These are phyloP conservation scores for Nowickia ferox DNA, from an alignment of 2,888 invertebrate species.

Conservation along the genomic window DNA sequence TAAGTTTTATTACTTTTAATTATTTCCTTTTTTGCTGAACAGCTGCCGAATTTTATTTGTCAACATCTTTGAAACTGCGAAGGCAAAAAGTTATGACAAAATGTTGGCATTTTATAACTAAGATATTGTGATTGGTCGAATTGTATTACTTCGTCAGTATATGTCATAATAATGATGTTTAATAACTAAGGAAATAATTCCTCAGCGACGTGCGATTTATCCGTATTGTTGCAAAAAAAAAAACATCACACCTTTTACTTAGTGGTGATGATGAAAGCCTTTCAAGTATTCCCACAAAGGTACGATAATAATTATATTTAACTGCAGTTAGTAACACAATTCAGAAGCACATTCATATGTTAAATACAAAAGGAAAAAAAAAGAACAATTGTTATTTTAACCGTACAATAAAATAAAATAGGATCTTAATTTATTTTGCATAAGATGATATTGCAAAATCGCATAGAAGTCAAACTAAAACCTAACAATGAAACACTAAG, in stretches of 20 bases:
- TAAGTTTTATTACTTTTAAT: too few relatives aligned
- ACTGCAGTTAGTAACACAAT: slow-evolving; percentile 40
- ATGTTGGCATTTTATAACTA: too few relatives aligned
- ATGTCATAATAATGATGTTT: neutral
- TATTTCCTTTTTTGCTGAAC: too few relatives aligned
- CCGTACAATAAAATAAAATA: slow-evolving; percentile 34
- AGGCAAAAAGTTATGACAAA: too few relatives aligned
- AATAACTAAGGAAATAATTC: neutral
- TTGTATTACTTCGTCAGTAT: too few relatives aligned
- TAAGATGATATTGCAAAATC: slow-evolving; percentile 61
- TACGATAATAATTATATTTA: slow-evolving; percentile 43
- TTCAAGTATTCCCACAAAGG: slow-evolving; percentile 6
- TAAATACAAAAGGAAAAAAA: slow-evolving; percentile 11
- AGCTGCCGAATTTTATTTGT: too few relatives aligned
- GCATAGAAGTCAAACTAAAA: slow-evolving; percentile 63
- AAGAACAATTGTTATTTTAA: slow-evolving; percentile 26
- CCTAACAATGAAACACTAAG: slow-evolving; percentile 60
- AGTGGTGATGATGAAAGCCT: slow-evolving; percentile 12
- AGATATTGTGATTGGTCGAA: neutral
- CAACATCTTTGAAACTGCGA: too few relatives aligned
- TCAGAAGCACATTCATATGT: slow-evolving; percentile 16
- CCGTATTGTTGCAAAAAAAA: neutral
- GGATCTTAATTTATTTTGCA: slow-evolving; percentile 61
- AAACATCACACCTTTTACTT: slow-evolving; percentile 52
- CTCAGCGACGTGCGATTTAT: neutral